Evolutionary conservation across 2,888 invertebrate species (phyloP), one percentile per base, ranked within the genome.

Genomic region (Seira musarum): DNA sequence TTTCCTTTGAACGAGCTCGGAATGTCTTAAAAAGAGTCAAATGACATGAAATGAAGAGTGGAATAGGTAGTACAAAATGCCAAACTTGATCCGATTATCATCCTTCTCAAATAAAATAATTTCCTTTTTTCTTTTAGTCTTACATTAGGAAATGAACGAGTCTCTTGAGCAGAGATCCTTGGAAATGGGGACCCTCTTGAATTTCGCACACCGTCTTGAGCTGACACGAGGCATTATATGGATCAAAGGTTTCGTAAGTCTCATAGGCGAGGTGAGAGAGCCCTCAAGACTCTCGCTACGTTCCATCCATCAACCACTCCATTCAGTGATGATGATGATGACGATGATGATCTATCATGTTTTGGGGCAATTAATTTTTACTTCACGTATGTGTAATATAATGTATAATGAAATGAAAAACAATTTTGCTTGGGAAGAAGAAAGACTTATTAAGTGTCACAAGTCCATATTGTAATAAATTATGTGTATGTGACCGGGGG

Each of bases 161-260:
- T n/a, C 83, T 40, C 66, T 83, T 81, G 10, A 83, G 35, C 5
- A 77, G 22, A 25, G 81, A 72, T 35, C 82, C 83, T 30, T 83
- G 68, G 22, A 83, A 78, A 53, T 85, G 81, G 17, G 70, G 69
- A 25, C 85, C 82, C 30, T 82, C 81, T 46, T 85, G 85, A n/a
- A 83, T 71, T 69, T 85, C 84, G 71, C 85, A 85, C 19, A 85
- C 22, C 3, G 82, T 75, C 61, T 84, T 84, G 30, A 82, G 73
- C 63, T 85, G 85, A 81, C 85, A 85, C 30, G 79, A 74, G 15
- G 81, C 73, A 60, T 78, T 84, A 30, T 82, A 79, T 68, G 82
- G 83, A 65, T 85, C 85, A 69, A 85, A 73, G 13, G 81, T 77
- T 67, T 83, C 80, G 49, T 84, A 85, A 1, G 84, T 84, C 22